Conservation (phyloP, 2,888 invertebrate species). For the Callyntrura sp. region DNA sequence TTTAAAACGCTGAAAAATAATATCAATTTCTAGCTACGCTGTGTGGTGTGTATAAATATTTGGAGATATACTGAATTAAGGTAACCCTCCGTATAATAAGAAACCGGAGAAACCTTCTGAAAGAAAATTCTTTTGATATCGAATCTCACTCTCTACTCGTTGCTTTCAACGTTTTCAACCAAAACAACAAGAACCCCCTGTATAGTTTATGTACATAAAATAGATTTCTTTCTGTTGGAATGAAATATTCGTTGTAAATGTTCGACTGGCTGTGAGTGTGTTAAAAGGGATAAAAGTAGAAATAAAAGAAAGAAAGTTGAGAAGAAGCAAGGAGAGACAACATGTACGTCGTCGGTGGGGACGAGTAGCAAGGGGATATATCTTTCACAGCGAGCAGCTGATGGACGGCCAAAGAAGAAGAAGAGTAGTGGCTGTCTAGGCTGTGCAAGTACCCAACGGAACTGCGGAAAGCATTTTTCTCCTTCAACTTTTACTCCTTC, state of each 20-base stretch:
- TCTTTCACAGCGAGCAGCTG: constrained; percentile 71
- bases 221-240: background rate
- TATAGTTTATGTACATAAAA: too few relatives aligned
- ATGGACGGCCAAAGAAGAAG: constrained; percentile 57
- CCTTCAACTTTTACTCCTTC: constrained; percentile 62
- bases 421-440: too few relatives aligned
- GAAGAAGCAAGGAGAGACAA: constrained; percentile 43
- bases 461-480: constrained; percentile 75
- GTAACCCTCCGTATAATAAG: too few relatives aligned
- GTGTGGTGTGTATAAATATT: background rate
- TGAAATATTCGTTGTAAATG: background rate
- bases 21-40: background rate
- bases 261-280: background rate
- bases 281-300: constrained; percentile 34
- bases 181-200: constrained; percentile 24
- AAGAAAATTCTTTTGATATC: too few relatives aligned
- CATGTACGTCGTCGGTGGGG: constrained; percentile 52
- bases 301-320: constrained; percentile 36
- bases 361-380: constrained; percentile 74
- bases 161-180: constrained; percentile 33
- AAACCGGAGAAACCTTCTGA: constrained; percentile 57
- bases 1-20: constrained; percentile 38
- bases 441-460: constrained; percentile 66
- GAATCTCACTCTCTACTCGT: constrained; percentile 46
- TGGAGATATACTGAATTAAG: background rate